These are phyloP conservation scores for Macrochelys suwanniensis DNA, from an alignment of 2,797 vertebrate species.

Conservation along the genomic window DNA sequence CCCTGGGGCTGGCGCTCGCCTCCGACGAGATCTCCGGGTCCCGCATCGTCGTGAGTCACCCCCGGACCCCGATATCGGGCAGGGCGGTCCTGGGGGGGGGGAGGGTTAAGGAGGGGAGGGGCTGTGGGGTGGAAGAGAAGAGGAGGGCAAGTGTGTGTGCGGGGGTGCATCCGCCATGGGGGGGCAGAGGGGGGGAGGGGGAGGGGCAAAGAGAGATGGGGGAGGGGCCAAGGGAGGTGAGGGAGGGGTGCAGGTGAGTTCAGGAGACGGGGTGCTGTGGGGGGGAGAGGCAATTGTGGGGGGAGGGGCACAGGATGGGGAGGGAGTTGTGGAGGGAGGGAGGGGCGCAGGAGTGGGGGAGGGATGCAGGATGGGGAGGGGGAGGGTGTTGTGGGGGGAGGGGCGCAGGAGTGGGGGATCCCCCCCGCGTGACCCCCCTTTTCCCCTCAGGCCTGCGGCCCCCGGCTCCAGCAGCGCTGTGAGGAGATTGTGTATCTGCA, in stretches of 20 bases:
- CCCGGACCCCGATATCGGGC: neutral
- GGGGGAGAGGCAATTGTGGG: neutral
- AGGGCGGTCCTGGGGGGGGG: too few species aligned
- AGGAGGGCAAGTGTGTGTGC: neutral
- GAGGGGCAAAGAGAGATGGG: too few species aligned
- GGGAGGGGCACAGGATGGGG: too few species aligned
- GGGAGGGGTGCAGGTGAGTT: neutral
- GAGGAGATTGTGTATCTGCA: constrained; percentile 64
- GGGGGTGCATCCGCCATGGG: neutral
- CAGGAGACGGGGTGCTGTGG: neutral
- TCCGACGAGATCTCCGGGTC: neutral
- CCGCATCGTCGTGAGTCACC: neutral
- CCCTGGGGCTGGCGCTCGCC: neutral
- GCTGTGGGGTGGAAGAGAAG: neutral
- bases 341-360: too few species aligned
- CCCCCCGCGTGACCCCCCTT: neutral
- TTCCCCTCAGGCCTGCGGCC: constrained; percentile 69
- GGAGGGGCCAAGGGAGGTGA: neutral
- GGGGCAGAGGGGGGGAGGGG: neutral
- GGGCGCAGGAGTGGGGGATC: too few species aligned
- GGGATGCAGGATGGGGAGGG: too few species aligned
- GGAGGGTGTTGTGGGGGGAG: too few species aligned
- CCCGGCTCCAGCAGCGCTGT: constrained; percentile 56
- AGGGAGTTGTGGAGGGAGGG: too few species aligned
- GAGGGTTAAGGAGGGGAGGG: neutral